These are phyloP conservation scores for Typhlichthys subterraneus DNA, from an alignment of 2,797 vertebrate genomes.

Conservation along the genomic window DNA sequence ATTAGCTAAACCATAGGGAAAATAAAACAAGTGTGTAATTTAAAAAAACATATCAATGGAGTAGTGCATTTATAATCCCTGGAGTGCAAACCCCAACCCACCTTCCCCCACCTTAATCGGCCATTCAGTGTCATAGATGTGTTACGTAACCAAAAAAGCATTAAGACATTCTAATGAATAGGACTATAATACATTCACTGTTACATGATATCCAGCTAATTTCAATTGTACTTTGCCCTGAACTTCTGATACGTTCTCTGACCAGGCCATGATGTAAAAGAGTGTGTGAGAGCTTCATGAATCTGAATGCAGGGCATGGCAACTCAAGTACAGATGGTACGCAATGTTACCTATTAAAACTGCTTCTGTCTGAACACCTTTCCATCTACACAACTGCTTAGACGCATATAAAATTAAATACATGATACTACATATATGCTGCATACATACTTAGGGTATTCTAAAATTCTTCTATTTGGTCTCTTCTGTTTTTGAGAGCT, in stretches of 20 bases:
- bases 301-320: not conserved
- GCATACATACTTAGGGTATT: slow-evolving; percentile 48
- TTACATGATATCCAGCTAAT: not conserved
- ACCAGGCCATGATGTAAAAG: slow-evolving; percentile 18
- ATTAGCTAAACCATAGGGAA: not conserved
- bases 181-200: not conserved
- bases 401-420: slow-evolving; percentile 29
- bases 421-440: slow-evolving; percentile 20
- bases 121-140: not conserved
- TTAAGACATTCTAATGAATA: too few species aligned
- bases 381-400: slow-evolving; percentile 20
- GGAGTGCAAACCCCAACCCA: too few species aligned
- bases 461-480: slow-evolving; percentile 66
- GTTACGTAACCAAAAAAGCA: too few species aligned
- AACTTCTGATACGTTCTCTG: slow-evolving; percentile 6
- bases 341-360: slow-evolving; percentile 17
- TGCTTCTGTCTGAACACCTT: slow-evolving; percentile 34
- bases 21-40: slow-evolving; percentile 2
- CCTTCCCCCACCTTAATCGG: not conserved
- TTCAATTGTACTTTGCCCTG: not conserved
- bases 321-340: not conserved
- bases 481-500: slow-evolving; percentile 57
- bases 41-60: too few species aligned
- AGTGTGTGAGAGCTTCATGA: slow-evolving; percentile 4
- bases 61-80: too few species aligned